phyloP scores from a whole-genome alignment of 2,797 vertebrate genomes.

The Coccyzus lansbergi region DNA sequence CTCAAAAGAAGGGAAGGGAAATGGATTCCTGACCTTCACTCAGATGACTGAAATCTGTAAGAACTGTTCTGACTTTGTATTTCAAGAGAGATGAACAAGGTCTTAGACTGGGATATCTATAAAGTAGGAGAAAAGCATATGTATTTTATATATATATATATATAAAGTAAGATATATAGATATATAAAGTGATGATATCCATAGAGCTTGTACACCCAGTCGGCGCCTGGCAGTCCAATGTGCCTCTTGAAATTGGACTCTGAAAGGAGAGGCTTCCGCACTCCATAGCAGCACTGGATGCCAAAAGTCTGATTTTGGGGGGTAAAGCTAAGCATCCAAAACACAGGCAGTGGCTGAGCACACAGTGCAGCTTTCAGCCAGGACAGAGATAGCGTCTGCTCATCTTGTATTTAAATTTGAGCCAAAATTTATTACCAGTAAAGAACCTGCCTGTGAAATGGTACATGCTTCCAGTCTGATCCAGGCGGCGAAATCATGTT shows the following conservation, averaged over 20 bases:
- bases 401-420: slow-evolving; percentile 20
- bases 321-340: background rate
- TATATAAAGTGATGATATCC: background rate
- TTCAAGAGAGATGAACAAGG: background rate
- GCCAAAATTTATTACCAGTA: slow-evolving; percentile 22
- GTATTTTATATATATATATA: background rate
- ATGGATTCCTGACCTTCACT: slow-evolving; percentile 38
- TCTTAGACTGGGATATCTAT: background rate
- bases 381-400: background rate
- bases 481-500: background rate
- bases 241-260: fast-evolving
- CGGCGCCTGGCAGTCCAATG: fast-evolving
- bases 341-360: background rate
- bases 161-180: background rate
- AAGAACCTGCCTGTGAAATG: slow-evolving; percentile 36
- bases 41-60: background rate
- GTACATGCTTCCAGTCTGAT: slow-evolving; percentile 1
- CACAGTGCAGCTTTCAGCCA: background rate
- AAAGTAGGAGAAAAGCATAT: background rate
- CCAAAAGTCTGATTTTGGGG: background rate
- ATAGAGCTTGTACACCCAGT: background rate
- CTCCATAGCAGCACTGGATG: background rate
- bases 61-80: background rate
- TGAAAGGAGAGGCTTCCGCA: background rate
- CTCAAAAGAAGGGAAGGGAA: slow-evolving; percentile 3